phyloP scores from a whole-genome alignment of 1,140 invertebrate species.

The Cydia splendana region DNA sequence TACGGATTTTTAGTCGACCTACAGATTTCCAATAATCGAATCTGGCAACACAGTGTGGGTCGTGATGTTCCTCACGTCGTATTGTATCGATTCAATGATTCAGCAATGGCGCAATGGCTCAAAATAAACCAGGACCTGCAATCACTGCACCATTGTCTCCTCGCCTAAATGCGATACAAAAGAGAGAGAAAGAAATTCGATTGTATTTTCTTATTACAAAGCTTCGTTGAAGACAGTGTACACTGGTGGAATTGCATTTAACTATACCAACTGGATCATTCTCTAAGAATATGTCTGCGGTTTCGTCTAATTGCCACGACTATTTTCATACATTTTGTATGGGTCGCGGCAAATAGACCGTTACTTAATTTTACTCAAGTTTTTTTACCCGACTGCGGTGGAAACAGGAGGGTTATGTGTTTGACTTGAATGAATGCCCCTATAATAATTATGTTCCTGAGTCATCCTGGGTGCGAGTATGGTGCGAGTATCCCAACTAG shows the following conservation, averaged over 20 bases:
- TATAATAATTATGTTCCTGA: too few species aligned
- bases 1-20: too few species aligned
- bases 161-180: conserved; percentile 59
- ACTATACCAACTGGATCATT: background rate
- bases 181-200: conserved; percentile 46
- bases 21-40: too few species aligned
- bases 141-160: conserved; percentile 63
- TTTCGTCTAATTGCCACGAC: too few species aligned
- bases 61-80: conserved; percentile 36
- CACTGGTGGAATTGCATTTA: background rate
- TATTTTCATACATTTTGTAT: too few species aligned
- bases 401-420: too few species aligned
- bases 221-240: background rate
- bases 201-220: conserved; percentile 50
- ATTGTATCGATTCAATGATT: conserved; percentile 65
- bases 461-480: too few species aligned
- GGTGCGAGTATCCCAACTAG: too few species aligned
- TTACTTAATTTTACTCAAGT: background rate
- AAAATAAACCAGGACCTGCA: conserved; percentile 69
- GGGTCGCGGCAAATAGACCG: too few species aligned
- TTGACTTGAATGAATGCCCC: too few species aligned
- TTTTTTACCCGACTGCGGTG: background rate
- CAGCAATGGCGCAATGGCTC: conserved; percentile 59
- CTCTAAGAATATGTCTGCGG: too few species aligned
- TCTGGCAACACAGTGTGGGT: background rate